A percentile compares a stretch with the other conserved stretches of the same genome.
Evolutionary conservation across 2,113 vertebrate species (phyloP).

Genomic region (Sapajus apella): DNA sequence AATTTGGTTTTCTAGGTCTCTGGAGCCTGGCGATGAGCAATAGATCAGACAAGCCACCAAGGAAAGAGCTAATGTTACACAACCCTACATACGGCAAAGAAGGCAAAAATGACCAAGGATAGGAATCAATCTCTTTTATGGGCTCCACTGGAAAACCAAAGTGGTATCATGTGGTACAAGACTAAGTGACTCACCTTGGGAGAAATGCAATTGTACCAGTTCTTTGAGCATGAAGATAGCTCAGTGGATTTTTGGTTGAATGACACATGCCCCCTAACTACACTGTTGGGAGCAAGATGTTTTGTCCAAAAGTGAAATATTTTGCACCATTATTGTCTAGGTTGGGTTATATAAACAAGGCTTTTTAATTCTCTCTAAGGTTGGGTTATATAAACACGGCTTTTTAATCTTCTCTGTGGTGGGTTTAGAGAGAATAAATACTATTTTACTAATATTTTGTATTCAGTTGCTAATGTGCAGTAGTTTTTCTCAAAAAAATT

Average conservation of each 20-base stretch:
- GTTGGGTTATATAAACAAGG: not conserved
- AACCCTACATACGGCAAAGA: not conserved
- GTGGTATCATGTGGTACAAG: conserved; percentile 46
- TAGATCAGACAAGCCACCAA: conserved; percentile 61
- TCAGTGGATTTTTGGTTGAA: conserved; percentile 50
- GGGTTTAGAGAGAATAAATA: not conserved
- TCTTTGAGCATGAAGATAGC: conserved; percentile 55
- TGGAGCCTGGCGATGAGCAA: conserved; percentile 48
- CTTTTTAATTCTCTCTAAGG: not conserved
- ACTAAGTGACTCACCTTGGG: conserved; percentile 50
- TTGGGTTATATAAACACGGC: not conserved
- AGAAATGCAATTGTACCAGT: conserved; percentile 53
- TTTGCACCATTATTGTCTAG: conserved; percentile 35
- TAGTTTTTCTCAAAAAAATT: not conserved
- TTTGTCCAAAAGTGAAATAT: conserved; percentile 16
- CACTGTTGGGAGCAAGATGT: conserved; percentile 27
- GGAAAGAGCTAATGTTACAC: not conserved
- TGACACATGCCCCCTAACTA: conserved; percentile 32
- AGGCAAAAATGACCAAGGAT: conserved; percentile 27
- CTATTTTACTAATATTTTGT: not conserved
- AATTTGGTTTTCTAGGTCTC: conserved; percentile 63
- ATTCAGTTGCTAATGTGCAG: not conserved
- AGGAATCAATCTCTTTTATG: conserved; percentile 65
- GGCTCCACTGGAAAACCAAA: conserved; percentile 51
- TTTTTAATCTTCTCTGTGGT: not conserved